Evolutionary conservation across 2,113 vertebrate species (phyloP), one percentile per base, ranked within the genome.

Genomic region (Cairina moschata): DNA sequence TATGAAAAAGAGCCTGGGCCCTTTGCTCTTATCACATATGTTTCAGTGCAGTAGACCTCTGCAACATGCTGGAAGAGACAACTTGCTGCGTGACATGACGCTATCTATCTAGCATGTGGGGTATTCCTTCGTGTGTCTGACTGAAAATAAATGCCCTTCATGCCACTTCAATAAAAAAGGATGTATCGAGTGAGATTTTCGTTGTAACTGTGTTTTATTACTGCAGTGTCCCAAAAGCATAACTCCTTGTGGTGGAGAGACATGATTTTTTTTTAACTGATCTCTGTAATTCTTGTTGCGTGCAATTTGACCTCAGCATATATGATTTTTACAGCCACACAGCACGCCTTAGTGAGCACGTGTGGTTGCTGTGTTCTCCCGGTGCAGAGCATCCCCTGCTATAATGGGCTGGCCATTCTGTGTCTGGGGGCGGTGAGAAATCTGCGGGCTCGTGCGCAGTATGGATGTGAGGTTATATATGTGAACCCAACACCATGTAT

Each of bases 401-500:
- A 66, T 23, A 60, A 5, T 25, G 29, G 62, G 26, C n/a, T 17
- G 22, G 25, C 25, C 5, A 1, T 17, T 31, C 26, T 54, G 54
- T 11, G 17, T 25, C 26, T 20, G 26, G 16, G 28, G 48, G 18
- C n/a, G 3, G 58, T 17, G 34, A 25, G 63, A 34, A 90, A 2
- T 87, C 44, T 0, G 0, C 29, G 2, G 4, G 11, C 54, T 74
- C 0, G 0, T 2, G 7, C 36, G 25, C 55, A 5, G 8, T 6
- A 9, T 0, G 0, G 78, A 15, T 59, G 29, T 1, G 46, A 46
- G 58, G 21, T 56, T 34, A 5, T 28, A 17, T 13, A 3, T 9
- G 31, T 8, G 0, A 36, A 1, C 44, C 76, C 1, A 0, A 20
- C 34, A 15, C 29, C 26, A 0, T 12, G 21, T 0, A 0, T 69